Percentiles rank a stretch among this genome's conserved stretches.
These are phyloP conservation scores for Mesorhabditis belari DNA, from an alignment of 2,888 invertebrate genomes.

Conservation along the genomic window DNA sequence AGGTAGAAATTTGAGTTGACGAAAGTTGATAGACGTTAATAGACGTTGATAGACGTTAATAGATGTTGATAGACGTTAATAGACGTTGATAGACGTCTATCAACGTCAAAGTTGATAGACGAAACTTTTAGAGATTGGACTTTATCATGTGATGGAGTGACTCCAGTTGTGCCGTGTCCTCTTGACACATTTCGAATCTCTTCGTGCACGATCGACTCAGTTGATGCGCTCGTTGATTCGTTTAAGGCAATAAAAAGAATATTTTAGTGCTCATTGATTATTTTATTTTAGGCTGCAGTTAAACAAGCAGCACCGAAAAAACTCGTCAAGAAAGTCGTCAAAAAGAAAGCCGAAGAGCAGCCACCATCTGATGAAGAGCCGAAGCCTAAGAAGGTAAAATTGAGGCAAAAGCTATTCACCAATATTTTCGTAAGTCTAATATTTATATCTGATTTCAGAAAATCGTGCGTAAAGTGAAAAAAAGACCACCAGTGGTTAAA, in stretches of 20 bases:
- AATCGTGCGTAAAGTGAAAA: conserved; percentile 16
- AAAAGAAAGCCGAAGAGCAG: conserved; percentile 9
- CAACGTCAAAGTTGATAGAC: no score
- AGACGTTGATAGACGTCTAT: no score
- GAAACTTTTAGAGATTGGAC: conserved; percentile 25
- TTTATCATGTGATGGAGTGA: conserved; percentile 24
- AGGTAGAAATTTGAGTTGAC: conserved; percentile 7
- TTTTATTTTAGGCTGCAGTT: neutral
- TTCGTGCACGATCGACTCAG: conserved; percentile 27
- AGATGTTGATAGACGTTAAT: no score
- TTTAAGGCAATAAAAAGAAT: conserved; percentile 18
- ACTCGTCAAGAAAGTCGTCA: conserved; percentile 15
- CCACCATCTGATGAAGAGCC: conserved; percentile 1
- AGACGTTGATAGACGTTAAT: no score
- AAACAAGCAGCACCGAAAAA: neutral
- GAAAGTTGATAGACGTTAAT: neutral
- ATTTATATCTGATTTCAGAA: conserved; percentile 11
- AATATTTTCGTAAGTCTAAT: no score
- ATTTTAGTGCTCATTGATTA: neutral
- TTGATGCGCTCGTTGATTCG: conserved; percentile 21
- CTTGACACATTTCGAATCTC: conserved; percentile 28
- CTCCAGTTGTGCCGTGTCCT: conserved; percentile 23
- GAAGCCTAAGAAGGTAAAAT: neutral
- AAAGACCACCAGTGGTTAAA: conserved; percentile 16
- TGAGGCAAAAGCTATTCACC: neutral